phyloP scores from a whole-genome alignment of 2,888 invertebrate genomes.

The Ischnus inquisitorius region DNA sequence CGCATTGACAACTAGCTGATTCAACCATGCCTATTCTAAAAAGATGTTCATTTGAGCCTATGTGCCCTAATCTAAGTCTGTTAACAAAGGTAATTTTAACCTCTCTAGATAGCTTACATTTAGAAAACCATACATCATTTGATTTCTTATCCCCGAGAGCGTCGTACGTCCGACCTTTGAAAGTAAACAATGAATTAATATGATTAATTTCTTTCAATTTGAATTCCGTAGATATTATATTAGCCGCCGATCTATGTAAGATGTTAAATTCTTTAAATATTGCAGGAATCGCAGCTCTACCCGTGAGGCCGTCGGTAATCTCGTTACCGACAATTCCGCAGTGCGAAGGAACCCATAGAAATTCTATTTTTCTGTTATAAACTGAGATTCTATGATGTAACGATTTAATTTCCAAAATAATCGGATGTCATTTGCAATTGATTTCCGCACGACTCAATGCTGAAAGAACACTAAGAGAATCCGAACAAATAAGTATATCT shows the following conservation, averaged over 20 bases:
- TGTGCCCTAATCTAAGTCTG: background rate
- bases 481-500: background rate
- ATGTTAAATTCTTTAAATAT: too few relatives aligned
- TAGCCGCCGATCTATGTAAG: too few relatives aligned
- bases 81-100: background rate
- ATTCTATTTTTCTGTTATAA: too few relatives aligned
- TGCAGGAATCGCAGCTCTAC: background rate
- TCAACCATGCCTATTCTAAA: background rate
- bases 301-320: background rate
- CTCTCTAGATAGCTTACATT: background rate
- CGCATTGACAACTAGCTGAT: background rate
- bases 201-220: background rate
- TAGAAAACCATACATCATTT: background rate
- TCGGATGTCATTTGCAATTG: background rate
- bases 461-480: background rate
- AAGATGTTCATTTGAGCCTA: background rate
- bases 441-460: background rate
- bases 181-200: background rate
- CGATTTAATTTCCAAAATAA: background rate
- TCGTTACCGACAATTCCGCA: background rate
- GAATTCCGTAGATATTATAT: too few relatives aligned
- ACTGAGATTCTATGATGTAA: background rate
- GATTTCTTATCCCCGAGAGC: background rate
- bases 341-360: background rate
- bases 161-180: background rate